Percentiles rank a stretch among this genome's conserved stretches.
Conservation (phyloP, 2,113 vertebrate genomes). For the Siniperca knerii region DNA sequence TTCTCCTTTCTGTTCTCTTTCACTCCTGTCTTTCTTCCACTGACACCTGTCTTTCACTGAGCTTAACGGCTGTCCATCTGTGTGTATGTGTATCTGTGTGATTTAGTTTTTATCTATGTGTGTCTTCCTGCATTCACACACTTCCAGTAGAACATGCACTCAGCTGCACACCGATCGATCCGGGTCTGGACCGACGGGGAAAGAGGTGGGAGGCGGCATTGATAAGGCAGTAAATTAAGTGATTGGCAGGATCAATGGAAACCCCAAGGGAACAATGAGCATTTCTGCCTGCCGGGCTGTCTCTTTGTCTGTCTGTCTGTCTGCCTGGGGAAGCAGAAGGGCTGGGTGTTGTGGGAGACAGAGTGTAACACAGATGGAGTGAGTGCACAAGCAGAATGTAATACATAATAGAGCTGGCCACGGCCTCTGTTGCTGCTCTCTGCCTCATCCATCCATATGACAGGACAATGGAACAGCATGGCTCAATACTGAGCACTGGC, state of each 20-base stretch:
- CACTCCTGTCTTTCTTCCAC: slow-evolving; percentile 38
- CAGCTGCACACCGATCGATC: slow-evolving; percentile 40
- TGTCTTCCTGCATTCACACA: slow-evolving; percentile 13
- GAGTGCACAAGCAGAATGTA: slow-evolving; percentile 50
- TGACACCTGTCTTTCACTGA: slow-evolving; percentile 63
- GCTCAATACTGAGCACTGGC: slow-evolving; percentile 47
- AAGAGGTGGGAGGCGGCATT: slow-evolving; percentile 62
- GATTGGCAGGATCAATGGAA: slow-evolving; percentile 77
- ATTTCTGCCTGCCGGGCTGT: slow-evolving; percentile 44
- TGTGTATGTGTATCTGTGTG: neutral
- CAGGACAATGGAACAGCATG: slow-evolving; percentile 69
- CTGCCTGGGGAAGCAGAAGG: slow-evolving; percentile 7
- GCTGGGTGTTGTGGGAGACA: slow-evolving; percentile 4
- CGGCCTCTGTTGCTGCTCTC: slow-evolving; percentile 45
- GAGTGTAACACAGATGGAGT: slow-evolving; percentile 30
- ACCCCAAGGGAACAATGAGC: slow-evolving; percentile 65
- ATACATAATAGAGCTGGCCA: slow-evolving; percentile 58
- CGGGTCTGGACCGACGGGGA: slow-evolving; percentile 11
- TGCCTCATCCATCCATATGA: slow-evolving; percentile 71
- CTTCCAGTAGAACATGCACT: slow-evolving; percentile 40
- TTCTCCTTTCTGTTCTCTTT: slow-evolving; percentile 47
- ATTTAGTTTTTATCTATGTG: slow-evolving; percentile 2
- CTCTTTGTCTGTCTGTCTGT: slow-evolving; percentile 10
- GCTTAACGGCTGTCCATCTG: slow-evolving; percentile 29
- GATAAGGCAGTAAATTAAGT: slow-evolving; percentile 76